A percentile compares a stretch with the other conserved stretches of the same genome.
These are phyloP conservation scores for Penaeus chinensis DNA, from an alignment of 1,140 invertebrate species.

Conservation along the genomic window DNA sequence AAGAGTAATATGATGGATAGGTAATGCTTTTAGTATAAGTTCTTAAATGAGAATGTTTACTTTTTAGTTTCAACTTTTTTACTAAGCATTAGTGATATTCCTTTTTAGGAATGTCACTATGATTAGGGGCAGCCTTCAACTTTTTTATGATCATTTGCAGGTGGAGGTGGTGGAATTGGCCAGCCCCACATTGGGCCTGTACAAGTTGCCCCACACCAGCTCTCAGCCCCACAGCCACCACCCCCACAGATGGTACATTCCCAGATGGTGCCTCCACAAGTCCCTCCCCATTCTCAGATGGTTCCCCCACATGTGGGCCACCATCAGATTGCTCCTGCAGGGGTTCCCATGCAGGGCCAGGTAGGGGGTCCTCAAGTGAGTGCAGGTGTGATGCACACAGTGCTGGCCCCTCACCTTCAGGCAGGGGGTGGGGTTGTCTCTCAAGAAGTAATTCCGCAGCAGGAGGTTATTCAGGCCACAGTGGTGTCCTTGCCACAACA, in stretches of 20 bases:
- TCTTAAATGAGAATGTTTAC: too few species aligned
- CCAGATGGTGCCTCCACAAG: constrained; percentile 40
- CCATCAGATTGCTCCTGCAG: constrained; percentile 37
- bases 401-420: constrained; percentile 47
- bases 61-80: too few species aligned
- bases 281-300: constrained; percentile 46
- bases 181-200: constrained; percentile 37
- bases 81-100: too few species aligned
- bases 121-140: too few species aligned
- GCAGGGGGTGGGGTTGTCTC: constrained; percentile 35
- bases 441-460: constrained; percentile 46
- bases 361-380: constrained; percentile 44
- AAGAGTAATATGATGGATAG: too few species aligned
- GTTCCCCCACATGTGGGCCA: constrained; percentile 46
- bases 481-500: constrained; percentile 48
- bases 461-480: constrained; percentile 48
- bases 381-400: constrained; percentile 41
- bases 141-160: constrained; percentile 17
- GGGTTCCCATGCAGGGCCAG: constrained; percentile 42
- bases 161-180: constrained; percentile 43
- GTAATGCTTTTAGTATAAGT: too few species aligned
- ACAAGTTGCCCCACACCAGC: constrained; percentile 47
- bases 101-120: too few species aligned
- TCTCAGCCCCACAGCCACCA: constrained; percentile 32
- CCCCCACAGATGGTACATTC: constrained; percentile 45